Evolutionary conservation across 2,797 vertebrate genomes (phyloP), one percentile per base, ranked within the genome.

Genomic region (Notoglanidium macrostoma): DNA sequence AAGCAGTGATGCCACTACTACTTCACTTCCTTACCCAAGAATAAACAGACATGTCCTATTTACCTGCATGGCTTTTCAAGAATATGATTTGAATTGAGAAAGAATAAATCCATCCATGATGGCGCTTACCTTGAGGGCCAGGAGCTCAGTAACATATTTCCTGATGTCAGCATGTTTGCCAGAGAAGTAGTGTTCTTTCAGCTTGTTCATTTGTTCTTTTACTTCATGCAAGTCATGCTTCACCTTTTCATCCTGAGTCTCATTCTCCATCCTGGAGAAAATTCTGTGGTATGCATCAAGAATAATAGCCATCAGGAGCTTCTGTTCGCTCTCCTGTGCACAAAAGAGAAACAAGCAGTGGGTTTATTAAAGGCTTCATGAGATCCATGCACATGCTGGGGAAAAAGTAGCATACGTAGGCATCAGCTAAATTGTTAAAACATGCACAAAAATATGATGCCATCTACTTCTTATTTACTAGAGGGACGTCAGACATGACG

Each of bases 251-350:
- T 89, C 84, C 81, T 72, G 29, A 15, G 63, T 85, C 7, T 90
- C 86, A 2, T 83, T 87, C 40, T 88, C 35, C 89, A 92, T 87
- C 15, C 3, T 67, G 23, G n/a, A 72, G 23, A 92, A 80, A 59
- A 92, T 91, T 84, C 73, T 89, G 83, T 40, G 87, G 74, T 91
- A 91, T n/a, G 74, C 88, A 46, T 92, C 90, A 23, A 92, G 85
- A 26, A 88, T 83, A 19, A 91, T 87, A 78, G 85, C 84, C 90
- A 91, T 91, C 54, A 91, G 51, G 6, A 91, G 85, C 77, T 88
- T 90, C 87, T 90, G 85, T 84, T 91, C 90, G 73, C 29, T 6
- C 15, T 67, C 85, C 90, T 91, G 87, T n/a, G 49, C 46, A 77
- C 10, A 77, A 76, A 57, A 63, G 19, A 29, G 44, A 83, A n/a